Evolutionary conservation across 2,113 vertebrate genomes (phyloP).

Genomic region (Grantiella picta): DNA sequence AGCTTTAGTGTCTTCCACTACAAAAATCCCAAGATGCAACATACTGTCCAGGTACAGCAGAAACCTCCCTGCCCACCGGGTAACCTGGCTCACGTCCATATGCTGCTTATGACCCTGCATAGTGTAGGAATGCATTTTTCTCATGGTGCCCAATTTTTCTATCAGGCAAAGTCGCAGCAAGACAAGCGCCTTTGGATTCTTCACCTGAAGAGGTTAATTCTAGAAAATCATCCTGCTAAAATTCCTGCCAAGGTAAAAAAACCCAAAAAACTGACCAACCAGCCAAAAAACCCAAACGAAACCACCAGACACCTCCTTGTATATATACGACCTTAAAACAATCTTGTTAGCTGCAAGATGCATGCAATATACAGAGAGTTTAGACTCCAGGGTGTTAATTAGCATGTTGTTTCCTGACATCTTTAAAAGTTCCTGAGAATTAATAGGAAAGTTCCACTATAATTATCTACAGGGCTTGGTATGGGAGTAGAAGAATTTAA

Average conservation of each 20-base stretch:
- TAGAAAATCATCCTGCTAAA: conserved; percentile 98
- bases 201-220: conserved; percentile 95
- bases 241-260: conserved; percentile 93
- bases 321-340: not conserved
- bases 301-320: not conserved
- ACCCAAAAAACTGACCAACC: not conserved
- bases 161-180: conserved; percentile 92
- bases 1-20: conserved; percentile 98
- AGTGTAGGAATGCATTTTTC: not conserved
- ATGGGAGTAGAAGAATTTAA: not conserved
- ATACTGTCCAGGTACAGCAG: conserved; percentile 91
- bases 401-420: not conserved
- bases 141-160: not conserved
- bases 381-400: not conserved
- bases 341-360: not conserved
- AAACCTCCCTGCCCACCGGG: not conserved
- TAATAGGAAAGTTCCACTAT: not conserved
- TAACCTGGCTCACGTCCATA: not conserved
- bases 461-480: not conserved
- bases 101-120: not conserved
- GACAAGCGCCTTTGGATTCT: conserved; percentile 97
- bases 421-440: not conserved
- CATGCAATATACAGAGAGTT: not conserved
- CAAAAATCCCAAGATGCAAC: conserved; percentile 98
- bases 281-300: not conserved